A percentile compares a stretch with the other conserved stretches of the same genome.
Evolutionary conservation across 1,140 invertebrate genomes (phyloP).

Genomic region (Zophobas morio): DNA sequence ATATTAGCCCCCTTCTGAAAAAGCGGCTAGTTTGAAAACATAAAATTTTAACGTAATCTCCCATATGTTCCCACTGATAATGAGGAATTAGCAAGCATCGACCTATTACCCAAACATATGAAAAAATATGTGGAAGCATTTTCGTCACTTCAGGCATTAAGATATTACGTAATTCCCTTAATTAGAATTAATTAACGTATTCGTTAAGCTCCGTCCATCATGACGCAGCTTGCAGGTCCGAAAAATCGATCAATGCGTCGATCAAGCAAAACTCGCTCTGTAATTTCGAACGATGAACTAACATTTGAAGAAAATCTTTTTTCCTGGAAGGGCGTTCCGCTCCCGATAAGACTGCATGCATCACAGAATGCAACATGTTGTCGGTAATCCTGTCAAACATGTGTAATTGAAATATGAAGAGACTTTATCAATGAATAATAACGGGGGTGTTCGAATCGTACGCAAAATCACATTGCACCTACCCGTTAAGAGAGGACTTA

Average conservation of each 20-base stretch:
- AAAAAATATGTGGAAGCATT: too few species aligned
- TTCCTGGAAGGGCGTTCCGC: background rate
- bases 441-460: slow-evolving; percentile 38
- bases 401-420: slow-evolving; percentile 23
- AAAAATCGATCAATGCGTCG: too few species aligned
- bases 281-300: too few species aligned
- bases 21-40: slow-evolving; percentile 26
- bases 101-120: background rate
- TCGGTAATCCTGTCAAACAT: slow-evolving; percentile 13
- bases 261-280: too few species aligned
- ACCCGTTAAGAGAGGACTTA: slow-evolving; percentile 23
- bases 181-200: too few species aligned
- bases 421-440: slow-evolving; percentile 19
- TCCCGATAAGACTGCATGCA: background rate
- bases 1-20: background rate
- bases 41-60: slow-evolving; percentile 1
- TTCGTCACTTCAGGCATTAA: too few species aligned
- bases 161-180: too few species aligned
- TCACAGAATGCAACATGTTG: slow-evolving; percentile 13
- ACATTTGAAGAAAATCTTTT: too few species aligned
- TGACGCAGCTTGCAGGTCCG: too few species aligned
- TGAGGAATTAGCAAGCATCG: background rate
- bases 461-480: slow-evolving; percentile 46
- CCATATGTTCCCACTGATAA: slow-evolving; percentile 20
- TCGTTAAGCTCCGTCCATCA: too few species aligned